Conservation (phyloP, 2,888 invertebrate species). For the Eupeodes latifasciatus region DNA sequence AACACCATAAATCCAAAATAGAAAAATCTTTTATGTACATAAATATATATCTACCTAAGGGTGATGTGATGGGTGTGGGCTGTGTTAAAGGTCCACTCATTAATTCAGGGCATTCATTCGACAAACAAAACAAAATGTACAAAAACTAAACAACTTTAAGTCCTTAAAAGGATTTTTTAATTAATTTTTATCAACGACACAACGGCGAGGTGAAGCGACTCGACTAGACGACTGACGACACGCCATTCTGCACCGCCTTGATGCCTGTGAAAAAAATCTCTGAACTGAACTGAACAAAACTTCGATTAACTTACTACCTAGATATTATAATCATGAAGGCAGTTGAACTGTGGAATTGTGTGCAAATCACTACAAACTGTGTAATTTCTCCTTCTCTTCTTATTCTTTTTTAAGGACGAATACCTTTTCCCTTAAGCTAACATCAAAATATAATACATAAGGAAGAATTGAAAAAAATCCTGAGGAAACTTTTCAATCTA, state of each 20-base stretch:
- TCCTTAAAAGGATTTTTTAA: conserved; percentile 72
- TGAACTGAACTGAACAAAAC: conserved; percentile 20
- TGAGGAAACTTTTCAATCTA: conserved; percentile 68
- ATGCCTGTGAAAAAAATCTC: conserved; percentile 9
- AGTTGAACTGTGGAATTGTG: not conserved
- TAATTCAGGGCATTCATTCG: conserved; percentile 74
- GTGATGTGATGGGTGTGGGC: not conserved
- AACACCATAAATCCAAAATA: not conserved
- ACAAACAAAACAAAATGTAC: conserved; percentile 34
- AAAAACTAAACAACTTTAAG: conserved; percentile 41
- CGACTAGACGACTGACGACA: too few relatives aligned
- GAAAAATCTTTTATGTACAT: not conserved
- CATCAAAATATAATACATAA: not conserved
- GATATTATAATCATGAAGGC: not conserved
- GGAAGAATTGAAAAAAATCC: conserved; percentile 4
- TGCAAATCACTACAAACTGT: conserved; percentile 23
- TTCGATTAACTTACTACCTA: conserved; percentile 57
- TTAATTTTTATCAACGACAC: conserved; percentile 68
- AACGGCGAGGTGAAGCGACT: not conserved
- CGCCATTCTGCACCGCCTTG: too few relatives aligned
- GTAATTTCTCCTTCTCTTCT: not conserved
- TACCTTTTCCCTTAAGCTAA: not conserved
- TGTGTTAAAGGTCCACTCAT: conserved; percentile 60
- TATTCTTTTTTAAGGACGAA: conserved; percentile 12
- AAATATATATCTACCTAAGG: too few relatives aligned